A percentile compares a stretch with the other conserved stretches of the same genome.
phyloP scores from a whole-genome alignment of 2,888 invertebrate species.

The Dicroscelio sp. region DNA sequence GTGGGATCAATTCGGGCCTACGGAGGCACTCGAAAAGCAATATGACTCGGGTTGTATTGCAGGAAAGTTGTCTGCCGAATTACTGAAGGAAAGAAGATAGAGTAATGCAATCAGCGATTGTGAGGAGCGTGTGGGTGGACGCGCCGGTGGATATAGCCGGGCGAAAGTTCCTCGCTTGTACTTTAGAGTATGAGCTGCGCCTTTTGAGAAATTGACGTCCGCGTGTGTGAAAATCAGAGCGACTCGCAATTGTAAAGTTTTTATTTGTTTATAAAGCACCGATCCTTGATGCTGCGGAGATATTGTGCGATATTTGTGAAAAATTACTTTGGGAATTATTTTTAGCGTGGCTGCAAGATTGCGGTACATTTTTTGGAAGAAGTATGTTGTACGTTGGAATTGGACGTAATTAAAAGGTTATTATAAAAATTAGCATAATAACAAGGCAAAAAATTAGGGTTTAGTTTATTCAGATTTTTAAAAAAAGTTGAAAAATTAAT shows the following conservation, averaged over 20 bases:
- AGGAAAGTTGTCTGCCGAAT: constrained; percentile 64
- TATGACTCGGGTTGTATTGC: constrained; percentile 58
- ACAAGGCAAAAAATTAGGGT: no score
- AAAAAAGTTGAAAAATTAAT: no score
- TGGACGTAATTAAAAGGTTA: no score
- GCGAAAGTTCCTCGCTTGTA: constrained; percentile 41
- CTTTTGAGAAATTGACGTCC: constrained; percentile 65
- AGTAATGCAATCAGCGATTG: constrained; percentile 74
- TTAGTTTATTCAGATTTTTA: no score
- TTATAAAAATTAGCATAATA: no score
- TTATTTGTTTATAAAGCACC: constrained; percentile 17
- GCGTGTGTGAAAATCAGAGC: constrained; percentile 54
- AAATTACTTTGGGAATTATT: not conserved
- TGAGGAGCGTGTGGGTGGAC: constrained; percentile 49
- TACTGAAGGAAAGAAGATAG: constrained; percentile 61
- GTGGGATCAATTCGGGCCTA: constrained; percentile 45
- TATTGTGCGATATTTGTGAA: not conserved
- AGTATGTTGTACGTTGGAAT: no score
- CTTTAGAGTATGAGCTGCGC: constrained; percentile 42
- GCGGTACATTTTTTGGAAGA: no score
- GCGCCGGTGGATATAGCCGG: constrained; percentile 31
- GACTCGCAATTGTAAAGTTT: constrained; percentile 23
- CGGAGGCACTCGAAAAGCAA: constrained; percentile 64
- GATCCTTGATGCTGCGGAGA: not conserved
- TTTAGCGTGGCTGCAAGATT: no score